Evolutionary conservation across 2,797 vertebrate genomes (phyloP).

Genomic region (Propithecus deckenii): DNA sequence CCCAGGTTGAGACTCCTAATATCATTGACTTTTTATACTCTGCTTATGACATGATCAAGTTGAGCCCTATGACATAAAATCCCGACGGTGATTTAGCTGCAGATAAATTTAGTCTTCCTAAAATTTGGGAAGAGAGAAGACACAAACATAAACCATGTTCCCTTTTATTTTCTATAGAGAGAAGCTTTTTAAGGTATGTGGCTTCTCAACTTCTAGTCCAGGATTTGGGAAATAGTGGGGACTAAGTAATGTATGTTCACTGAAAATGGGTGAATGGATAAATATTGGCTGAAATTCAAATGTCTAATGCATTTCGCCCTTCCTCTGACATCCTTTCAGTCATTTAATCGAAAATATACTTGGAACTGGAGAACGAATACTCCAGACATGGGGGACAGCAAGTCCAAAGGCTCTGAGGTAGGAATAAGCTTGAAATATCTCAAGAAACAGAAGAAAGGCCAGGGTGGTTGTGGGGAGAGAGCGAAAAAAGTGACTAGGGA

Average conservation of each 20-base stretch:
- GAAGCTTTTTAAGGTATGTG: not conserved
- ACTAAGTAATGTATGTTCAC: not conserved
- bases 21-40: conserved; percentile 58
- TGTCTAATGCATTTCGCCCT: not conserved
- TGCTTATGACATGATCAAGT: not conserved
- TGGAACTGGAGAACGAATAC: not conserved
- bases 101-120: conserved; percentile 24
- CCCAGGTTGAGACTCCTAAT: not conserved
- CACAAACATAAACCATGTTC: not conserved
- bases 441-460: not conserved
- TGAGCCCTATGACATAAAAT: not conserved
- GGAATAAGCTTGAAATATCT: not conserved
- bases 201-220: not conserved
- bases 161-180: not conserved
- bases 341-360: not conserved
- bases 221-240: not conserved
- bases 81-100: not conserved
- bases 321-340: not conserved
- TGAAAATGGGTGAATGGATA: not conserved
- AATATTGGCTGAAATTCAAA: not conserved
- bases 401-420: not conserved
- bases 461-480: fast-evolving
- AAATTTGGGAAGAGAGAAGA: conserved; percentile 19
- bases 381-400: not conserved
- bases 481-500: not conserved